Conservation (phyloP, 2,888 invertebrate species). For the Rotaria macrura region DNA sequence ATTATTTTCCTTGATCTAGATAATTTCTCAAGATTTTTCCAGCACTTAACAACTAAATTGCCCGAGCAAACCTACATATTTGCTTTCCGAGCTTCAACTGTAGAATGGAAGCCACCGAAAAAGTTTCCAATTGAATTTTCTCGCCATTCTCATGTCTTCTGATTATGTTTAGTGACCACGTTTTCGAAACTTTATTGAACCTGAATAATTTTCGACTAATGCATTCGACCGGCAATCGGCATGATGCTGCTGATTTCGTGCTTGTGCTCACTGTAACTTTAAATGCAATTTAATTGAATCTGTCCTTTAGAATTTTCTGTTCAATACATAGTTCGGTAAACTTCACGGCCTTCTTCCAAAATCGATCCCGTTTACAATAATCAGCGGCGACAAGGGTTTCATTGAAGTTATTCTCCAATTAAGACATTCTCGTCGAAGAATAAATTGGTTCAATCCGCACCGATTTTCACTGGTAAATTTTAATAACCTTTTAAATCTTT, state of each 20-base stretch:
- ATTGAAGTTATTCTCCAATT: conserved; percentile 38
- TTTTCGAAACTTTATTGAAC: neutral
- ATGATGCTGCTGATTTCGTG: conserved; percentile 40
- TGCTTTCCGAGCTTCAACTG: conserved; percentile 38
- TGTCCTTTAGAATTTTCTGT: neutral
- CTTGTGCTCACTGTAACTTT: conserved; percentile 38
- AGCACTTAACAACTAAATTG: conserved; percentile 36
- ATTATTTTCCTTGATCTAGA: conserved; percentile 40
- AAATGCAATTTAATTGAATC: neutral
- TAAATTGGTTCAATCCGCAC: conserved; percentile 38
- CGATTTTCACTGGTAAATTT: conserved; percentile 15
- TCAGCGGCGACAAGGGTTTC: conserved; percentile 39
- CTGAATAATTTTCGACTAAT: neutral
- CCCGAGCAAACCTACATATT: conserved; percentile 39
- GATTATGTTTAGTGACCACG: neutral
- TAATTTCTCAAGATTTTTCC: conserved; percentile 38
- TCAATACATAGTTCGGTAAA: conserved; percentile 37
- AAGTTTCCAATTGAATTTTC: conserved; percentile 24
- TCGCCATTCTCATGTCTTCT: neutral
- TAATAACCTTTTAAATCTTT: neutral
- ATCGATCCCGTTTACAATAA: conserved; percentile 37
- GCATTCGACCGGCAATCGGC: conserved; percentile 36
- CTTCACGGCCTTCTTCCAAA: conserved; percentile 37
- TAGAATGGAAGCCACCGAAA: conserved; percentile 37
- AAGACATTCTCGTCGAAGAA: conserved; percentile 35